A percentile compares a stretch with the other conserved stretches of the same genome.
Evolutionary conservation across 2,797 vertebrate genomes (phyloP).

Genomic region (Avahi laniger): DNA sequence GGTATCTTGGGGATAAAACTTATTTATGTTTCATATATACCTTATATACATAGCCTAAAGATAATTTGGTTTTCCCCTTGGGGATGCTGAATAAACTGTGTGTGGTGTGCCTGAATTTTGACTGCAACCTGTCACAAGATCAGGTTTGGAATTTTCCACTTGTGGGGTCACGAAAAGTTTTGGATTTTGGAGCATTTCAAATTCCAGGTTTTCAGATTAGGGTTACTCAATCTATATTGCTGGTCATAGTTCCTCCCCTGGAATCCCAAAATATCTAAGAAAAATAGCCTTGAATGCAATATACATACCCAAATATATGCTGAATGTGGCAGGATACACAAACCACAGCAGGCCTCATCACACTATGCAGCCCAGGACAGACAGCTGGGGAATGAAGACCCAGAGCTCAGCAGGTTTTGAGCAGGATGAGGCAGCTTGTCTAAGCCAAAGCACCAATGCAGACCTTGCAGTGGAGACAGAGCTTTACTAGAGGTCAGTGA

Average conservation of each 20-base stretch:
- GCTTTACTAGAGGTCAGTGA: background rate
- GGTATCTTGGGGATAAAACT: background rate
- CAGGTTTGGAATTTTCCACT: background rate
- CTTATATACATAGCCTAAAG: background rate
- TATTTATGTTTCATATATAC: background rate
- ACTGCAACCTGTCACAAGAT: background rate
- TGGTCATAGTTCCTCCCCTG: background rate
- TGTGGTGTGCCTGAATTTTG: background rate
- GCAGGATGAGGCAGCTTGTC: background rate
- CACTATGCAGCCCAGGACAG: background rate
- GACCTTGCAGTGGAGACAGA: background rate
- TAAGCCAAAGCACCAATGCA: background rate
- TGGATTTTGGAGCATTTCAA: background rate
- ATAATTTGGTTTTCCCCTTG: background rate
- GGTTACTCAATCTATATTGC: background rate
- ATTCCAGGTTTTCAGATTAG: background rate
- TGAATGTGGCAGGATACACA: background rate
- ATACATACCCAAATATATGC: background rate
- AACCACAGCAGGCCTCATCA: background rate
- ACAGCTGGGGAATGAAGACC: background rate
- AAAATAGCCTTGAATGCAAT: background rate
- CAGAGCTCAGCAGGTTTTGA: background rate
- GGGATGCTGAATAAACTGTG: background rate
- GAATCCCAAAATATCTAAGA: background rate
- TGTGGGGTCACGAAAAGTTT: background rate